Percentiles rank a stretch among this genome's conserved stretches.
phyloP scores from a whole-genome alignment of 64 coral and sea anemone species.

The Montipora capricornis region DNA sequence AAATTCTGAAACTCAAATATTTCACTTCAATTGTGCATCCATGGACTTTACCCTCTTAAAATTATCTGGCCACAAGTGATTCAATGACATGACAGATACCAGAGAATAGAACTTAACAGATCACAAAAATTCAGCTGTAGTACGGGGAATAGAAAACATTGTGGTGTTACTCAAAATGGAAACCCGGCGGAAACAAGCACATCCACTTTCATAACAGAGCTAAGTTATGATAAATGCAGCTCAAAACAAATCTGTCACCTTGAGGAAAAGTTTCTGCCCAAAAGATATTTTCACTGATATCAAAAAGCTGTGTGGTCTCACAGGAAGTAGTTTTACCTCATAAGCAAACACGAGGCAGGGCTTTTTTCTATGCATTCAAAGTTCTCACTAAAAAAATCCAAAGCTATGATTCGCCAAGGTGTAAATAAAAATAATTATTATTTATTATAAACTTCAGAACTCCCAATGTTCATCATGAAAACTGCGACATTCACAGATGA shows the following conservation, averaged over 20 bases:
- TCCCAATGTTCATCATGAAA: too few relatives aligned
- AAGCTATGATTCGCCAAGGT: too few relatives aligned
- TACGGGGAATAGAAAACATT: not conserved
- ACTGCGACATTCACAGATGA: too few relatives aligned
- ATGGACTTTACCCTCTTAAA: not conserved
- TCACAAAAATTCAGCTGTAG: not conserved
- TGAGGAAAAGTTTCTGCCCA: not conserved
- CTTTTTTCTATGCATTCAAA: not conserved
- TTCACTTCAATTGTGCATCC: not conserved
- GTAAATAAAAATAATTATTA: too few relatives aligned
- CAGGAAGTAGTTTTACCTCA: too few relatives aligned
- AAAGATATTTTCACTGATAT: constrained; percentile 30
- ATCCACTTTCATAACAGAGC: not conserved
- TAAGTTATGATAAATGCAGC: constrained; percentile 30
- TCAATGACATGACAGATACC: not conserved
- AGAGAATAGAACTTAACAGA: not conserved
- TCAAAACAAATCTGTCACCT: not conserved
- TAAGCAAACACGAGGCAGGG: too few relatives aligned
- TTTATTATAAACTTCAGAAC: too few relatives aligned
- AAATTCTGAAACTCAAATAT: not conserved
- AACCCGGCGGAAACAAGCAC: not conserved
- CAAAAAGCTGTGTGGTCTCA: constrained; percentile 14
- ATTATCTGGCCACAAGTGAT: not conserved
- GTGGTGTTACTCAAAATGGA: not conserved
- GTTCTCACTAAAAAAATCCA: not conserved